Conservation (phyloP, 2,797 vertebrate species). For the Siniperca undulata region DNA sequence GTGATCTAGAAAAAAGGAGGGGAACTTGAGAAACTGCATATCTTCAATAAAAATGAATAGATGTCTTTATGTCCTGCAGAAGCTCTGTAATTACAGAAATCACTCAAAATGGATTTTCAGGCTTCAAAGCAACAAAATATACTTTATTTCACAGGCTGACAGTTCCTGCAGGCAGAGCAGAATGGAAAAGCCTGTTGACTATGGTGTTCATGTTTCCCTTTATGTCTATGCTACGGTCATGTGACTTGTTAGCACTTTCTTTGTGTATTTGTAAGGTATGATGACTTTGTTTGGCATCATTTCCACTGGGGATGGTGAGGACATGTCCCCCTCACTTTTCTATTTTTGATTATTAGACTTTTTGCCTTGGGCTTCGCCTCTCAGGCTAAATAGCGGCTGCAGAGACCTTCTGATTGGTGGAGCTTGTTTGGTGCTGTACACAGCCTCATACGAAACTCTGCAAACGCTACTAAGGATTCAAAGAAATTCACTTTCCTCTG, state of each 20-base stretch:
- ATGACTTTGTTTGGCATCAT: background rate
- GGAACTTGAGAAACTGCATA: conserved; percentile 14
- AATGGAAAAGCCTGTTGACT: background rate
- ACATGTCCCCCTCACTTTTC: background rate
- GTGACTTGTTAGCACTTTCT: background rate
- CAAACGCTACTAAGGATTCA: too few relatives aligned
- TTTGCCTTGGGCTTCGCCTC: too few relatives aligned
- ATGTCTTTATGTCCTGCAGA: conserved; percentile 5
- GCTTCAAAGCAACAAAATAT: conserved; percentile 10
- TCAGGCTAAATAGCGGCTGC: too few relatives aligned
- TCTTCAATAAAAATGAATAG: conserved; percentile 15
- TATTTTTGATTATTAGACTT: background rate
- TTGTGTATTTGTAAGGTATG: background rate
- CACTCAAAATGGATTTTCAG: background rate
- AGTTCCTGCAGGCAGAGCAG: background rate
- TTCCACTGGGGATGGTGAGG: background rate
- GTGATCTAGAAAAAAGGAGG: conserved; percentile 11
- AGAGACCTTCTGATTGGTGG: too few relatives aligned
- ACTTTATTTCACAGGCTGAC: background rate
- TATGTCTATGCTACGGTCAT: background rate
- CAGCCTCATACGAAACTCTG: too few relatives aligned
- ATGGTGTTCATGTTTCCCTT: background rate
- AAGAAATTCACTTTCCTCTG: too few relatives aligned
- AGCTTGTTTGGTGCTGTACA: too few relatives aligned
- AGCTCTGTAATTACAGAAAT: conserved; percentile 9